Base-by-base conservation (phyloP, 2,113 vertebrate species). In the Panurus biarmicus region DNA sequence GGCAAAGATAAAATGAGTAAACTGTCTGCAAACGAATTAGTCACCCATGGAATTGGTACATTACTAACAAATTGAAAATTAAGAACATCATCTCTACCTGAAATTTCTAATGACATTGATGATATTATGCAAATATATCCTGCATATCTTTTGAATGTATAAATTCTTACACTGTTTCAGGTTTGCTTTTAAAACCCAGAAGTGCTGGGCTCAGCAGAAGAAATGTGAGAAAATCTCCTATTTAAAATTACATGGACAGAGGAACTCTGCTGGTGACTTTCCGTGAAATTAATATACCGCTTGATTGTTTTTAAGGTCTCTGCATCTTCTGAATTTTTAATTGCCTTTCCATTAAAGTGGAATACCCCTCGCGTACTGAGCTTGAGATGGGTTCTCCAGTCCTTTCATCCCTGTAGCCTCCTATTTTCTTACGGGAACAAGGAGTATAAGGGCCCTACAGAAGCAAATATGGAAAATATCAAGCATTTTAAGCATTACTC, bases 301-400 rank as follows among this genome's bases (percentile, higher is more conserved):
- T 92, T 95, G 91, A 91, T 94, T 96, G 89, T 96, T 93, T 89
- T 87, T 79, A 96, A 93, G 91, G 90, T 93, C 94, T 89, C 84
- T 76, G 82, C 85, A 75, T 71, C 84, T 94, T 92, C 83, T 92
- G 84, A 95, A 94, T 91, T 87, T 94, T 96, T 95, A 93, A 87
- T 93, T 95, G 71, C 78, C 70, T 85, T 88, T 89, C 91, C 86
- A 83, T 93, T 95, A 95, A 92, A 91, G 40, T n/a, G 56, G 71
- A 93, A 89, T 57, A 74, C 56, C 90, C 70, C 65, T 84, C 7
- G 1, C 22, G 91, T 80, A 87, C 82, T 82, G 47, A 53, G 89
- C 80, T 35, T 61, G 70, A 78, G 23, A 89, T 91, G 44, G 81
- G 45, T 80, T 95, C 80, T 86, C 67, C 66, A 17, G 22, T 51